These are phyloP conservation scores for Ianthella basta DNA, from an alignment of 37 sponge, comb jelly and placozoan species.

Conservation along the genomic window DNA sequence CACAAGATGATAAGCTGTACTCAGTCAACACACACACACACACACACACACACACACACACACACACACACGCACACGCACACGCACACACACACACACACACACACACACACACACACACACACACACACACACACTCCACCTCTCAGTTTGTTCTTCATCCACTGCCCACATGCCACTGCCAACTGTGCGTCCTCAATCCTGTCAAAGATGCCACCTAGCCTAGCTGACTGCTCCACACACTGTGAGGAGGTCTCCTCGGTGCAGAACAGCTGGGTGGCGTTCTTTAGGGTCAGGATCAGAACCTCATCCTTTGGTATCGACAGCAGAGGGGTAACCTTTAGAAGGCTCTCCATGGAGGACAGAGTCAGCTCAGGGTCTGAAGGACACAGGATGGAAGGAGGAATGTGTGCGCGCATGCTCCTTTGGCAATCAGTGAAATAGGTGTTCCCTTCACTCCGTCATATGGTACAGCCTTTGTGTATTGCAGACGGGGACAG, in stretches of 20 bases:
- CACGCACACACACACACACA: neutral
- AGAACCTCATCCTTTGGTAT: constrained; percentile 44
- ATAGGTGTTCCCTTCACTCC: too few relatives aligned
- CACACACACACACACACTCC: neutral
- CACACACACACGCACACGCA: constrained; percentile 36
- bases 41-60: constrained; percentile 13
- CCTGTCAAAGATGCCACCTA: constrained; percentile 32
- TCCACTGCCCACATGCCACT: constrained; percentile 8
- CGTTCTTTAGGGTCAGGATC: constrained; percentile 34
- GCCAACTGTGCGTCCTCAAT: neutral
- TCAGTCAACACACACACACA: constrained; percentile 6
- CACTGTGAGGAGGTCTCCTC: neutral
- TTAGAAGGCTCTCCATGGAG: constrained; percentile 31
- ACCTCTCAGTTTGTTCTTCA: constrained; percentile 15
- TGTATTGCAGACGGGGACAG: too few relatives aligned
- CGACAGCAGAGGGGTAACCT: constrained; percentile 36
- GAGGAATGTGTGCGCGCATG: too few relatives aligned
- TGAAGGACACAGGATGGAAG: neutral
- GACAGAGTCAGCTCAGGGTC: constrained; percentile 45
- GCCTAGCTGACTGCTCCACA: neutral
- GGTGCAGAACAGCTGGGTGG: neutral
- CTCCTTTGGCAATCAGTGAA: too few relatives aligned
- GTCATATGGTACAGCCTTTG: too few relatives aligned
- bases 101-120: constrained; percentile 1
- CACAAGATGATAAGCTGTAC: neutral